A percentile compares a stretch with the other conserved stretches of the same genome.
Conservation (phyloP, 2,888 invertebrate genomes). For the Spodoptera littoralis region DNA sequence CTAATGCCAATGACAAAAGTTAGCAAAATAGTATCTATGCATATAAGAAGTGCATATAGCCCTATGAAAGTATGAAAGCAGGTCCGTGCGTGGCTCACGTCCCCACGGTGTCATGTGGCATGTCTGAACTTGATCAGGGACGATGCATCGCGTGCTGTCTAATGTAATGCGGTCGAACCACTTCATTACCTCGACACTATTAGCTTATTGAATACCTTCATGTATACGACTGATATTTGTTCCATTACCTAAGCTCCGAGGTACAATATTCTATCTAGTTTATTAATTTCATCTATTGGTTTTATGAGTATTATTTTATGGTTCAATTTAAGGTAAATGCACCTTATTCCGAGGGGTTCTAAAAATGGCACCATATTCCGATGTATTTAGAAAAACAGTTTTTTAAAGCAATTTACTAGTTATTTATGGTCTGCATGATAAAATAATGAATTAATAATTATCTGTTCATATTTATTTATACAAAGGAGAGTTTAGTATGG, state of each 20-base stretch:
- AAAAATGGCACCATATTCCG: too few relatives aligned
- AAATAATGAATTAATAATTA: too few relatives aligned
- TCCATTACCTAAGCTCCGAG: conserved; percentile 7
- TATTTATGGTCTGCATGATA: too few relatives aligned
- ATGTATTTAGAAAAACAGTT: too few relatives aligned
- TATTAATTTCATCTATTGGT: too few relatives aligned
- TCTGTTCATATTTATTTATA: too few relatives aligned
- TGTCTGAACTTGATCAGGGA: conserved; percentile 36
- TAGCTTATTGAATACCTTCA: conserved; percentile 43
- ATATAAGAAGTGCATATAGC: not conserved
- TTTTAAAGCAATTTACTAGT: too few relatives aligned
- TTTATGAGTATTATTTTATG: too few relatives aligned
- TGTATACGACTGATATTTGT: conserved; percentile 19
- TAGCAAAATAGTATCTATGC: not conserved
- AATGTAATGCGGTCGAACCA: conserved; percentile 45
- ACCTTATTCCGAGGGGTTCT: too few relatives aligned
- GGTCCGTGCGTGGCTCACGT: conserved; percentile 25
- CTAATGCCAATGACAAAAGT: too few relatives aligned
- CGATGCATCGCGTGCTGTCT: conserved; percentile 55
- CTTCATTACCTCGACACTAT: conserved; percentile 39
- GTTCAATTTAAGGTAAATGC: too few relatives aligned
- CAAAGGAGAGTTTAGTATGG: too few relatives aligned
- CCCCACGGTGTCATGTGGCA: conserved; percentile 45
- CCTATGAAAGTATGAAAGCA: not conserved
- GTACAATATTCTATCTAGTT: not conserved